Evolutionary conservation across 2,888 invertebrate species (phyloP).

Genomic region (Eilema caniola): DNA sequence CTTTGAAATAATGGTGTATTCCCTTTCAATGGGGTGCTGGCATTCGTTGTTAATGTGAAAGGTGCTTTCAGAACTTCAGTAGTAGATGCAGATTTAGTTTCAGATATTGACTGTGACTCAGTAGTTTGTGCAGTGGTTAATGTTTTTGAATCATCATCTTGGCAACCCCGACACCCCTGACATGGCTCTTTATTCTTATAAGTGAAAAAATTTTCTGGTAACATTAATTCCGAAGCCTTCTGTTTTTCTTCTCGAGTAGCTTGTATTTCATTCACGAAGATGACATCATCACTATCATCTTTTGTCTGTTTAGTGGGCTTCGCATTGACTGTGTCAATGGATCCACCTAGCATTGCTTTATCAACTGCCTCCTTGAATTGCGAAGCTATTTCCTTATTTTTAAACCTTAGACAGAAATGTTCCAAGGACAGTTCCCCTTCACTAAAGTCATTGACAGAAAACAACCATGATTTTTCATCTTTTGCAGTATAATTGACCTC

Average conservation of each 20-base stretch:
- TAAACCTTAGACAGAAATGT: no score
- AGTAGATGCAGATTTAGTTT: no score
- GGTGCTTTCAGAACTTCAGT: no score
- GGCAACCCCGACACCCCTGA: no score
- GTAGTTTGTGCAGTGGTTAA: no score
- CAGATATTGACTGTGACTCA: no score
- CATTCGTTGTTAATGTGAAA: constrained; percentile 46
- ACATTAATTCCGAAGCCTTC: constrained; percentile 88
- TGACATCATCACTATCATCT: constrained; percentile 81
- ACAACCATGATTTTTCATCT: no score
- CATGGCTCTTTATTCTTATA: constrained; percentile 85
- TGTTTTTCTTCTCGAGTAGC: constrained; percentile 89
- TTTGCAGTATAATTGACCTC: no score
- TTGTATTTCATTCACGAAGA: constrained; percentile 88
- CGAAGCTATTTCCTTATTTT: no score
- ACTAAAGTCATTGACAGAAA: no score
- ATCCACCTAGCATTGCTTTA: constrained; percentile 80
- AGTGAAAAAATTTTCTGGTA: constrained; percentile 92
- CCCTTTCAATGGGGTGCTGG: constrained; percentile 66
- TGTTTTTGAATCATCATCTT: no score
- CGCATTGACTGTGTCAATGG: constrained; percentile 20
- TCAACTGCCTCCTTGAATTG: constrained; percentile 79
- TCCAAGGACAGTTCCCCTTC: no score
- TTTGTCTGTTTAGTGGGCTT: constrained; percentile 34
- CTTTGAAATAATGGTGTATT: constrained; percentile 61